These are phyloP conservation scores for Volucella bombylans DNA, from an alignment of 2,888 invertebrate species.

Conservation along the genomic window DNA sequence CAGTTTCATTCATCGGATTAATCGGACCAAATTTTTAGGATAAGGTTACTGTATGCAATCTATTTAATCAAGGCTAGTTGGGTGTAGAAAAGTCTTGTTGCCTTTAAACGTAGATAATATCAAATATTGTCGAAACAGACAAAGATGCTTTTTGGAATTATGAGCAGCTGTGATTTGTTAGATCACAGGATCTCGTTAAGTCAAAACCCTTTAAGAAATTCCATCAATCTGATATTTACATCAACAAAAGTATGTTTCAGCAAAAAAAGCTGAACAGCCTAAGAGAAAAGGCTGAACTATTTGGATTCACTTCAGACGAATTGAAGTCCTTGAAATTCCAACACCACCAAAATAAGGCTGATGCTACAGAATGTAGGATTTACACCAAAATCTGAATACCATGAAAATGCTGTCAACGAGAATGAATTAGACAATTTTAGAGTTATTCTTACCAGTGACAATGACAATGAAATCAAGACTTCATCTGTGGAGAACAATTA, in stretches of 20 bases:
- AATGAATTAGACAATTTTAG: conserved; percentile 89
- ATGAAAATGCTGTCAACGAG: conserved; percentile 88
- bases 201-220: conserved; percentile 77
- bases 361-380: conserved; percentile 88
- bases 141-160: too few species aligned
- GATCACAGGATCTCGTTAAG: too few species aligned
- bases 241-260: conserved; percentile 90
- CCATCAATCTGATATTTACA: conserved; percentile 84
- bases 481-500: conserved; percentile 83
- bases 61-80: too few species aligned
- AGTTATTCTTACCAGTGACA: conserved; percentile 85
- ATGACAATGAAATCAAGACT: conserved; percentile 83
- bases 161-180: too few species aligned
- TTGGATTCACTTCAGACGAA: conserved; percentile 94
- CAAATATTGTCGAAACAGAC: too few species aligned
- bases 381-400: conserved; percentile 83
- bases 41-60: too few species aligned
- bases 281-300: conserved; percentile 93
- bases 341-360: conserved; percentile 96
- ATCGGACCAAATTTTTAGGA: too few species aligned
- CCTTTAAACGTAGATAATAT: too few species aligned
- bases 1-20: too few species aligned
- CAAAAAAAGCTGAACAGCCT: conserved; percentile 94
- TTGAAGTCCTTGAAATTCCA: conserved; percentile 91
- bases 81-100: too few species aligned